Evolutionary conservation across 2,888 invertebrate genomes (phyloP), one percentile per base, ranked within the genome.

Genomic region (Orgyia antiqua): DNA sequence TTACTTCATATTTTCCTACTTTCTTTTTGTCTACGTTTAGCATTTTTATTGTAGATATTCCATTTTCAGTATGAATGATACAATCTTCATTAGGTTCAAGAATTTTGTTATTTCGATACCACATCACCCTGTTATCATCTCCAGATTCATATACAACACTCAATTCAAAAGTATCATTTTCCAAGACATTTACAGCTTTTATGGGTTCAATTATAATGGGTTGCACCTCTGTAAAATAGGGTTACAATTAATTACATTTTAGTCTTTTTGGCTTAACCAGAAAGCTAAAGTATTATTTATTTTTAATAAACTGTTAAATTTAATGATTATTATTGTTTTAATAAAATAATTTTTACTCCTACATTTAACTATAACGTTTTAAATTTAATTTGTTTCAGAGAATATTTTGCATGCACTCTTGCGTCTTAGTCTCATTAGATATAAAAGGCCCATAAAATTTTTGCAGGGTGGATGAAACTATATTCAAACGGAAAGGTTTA

Each of bases 1-100:
- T 87, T 8, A 96, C 91, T 87, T 96, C 96, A 72, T 96, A 97
- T 73, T 95, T 95, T 13, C 97, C 97, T 37, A 90, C 89, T 63
- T 94, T 93, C 59, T 92, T 92, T 66, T 91, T 92, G 24, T 90
- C 89, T 52, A 90, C 88, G 44, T 93, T 90, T 19, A 88, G 79
- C 37, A 96, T 89, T 47, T 75, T 88, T 13, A 95, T 76, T 24
- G 78, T 88, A 0, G 93, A 92, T 39, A 83, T 89, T 25, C 88
- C 90, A 36, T 91, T 89, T 42, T 89, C 87, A 10, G 84, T 87
- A 4, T 77, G 74, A 29, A 94, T 89, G 19, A 78, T 68, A 37
- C 89, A 89, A 43, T 91, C 89, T 28, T 91, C 88, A 49, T 87
- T 88, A 25, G 89, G 83, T 56, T 88, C 79, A 21, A 97, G 89